A percentile compares a stretch with the other conserved stretches of the same genome.
These are phyloP conservation scores for Hippocampus zosterae DNA, from an alignment of 2,113 vertebrate species.

Conservation along the genomic window DNA sequence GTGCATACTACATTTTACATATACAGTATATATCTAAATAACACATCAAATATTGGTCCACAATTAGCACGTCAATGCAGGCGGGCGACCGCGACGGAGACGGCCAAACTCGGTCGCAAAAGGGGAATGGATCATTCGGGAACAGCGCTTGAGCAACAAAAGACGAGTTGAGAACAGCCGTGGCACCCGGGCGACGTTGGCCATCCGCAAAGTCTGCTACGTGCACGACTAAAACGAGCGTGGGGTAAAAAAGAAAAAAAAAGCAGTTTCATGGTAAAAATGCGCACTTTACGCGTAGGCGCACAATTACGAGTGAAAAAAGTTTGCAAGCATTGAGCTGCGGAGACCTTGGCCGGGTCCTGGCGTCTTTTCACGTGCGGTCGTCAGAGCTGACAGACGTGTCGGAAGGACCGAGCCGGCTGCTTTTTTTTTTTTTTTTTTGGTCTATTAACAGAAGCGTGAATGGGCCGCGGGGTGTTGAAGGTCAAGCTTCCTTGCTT, in stretches of 20 bases:
- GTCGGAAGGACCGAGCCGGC: not conserved
- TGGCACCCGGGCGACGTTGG: too few species aligned
- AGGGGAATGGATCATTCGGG: too few species aligned
- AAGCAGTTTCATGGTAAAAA: not conserved
- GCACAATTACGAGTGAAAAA: not conserved
- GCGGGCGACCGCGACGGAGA: too few species aligned
- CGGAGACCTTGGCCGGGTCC: conserved; percentile 10
- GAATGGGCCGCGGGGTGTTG: conserved; percentile 44
- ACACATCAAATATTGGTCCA: too few species aligned
- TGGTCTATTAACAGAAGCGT: not conserved
- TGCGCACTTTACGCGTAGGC: not conserved
- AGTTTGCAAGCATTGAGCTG: not conserved
- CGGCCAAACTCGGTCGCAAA: too few species aligned
- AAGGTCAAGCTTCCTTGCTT: conserved; percentile 65
- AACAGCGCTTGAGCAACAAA: too few species aligned
- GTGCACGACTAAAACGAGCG: not conserved
- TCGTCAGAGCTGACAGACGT: conserved; percentile 24
- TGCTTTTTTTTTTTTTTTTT: conserved; percentile 13
- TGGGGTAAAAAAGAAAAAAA: not conserved
- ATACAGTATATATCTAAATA: too few species aligned
- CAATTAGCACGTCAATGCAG: too few species aligned
- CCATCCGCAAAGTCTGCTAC: too few species aligned
- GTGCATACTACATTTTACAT: too few species aligned
- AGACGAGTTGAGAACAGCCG: too few species aligned
- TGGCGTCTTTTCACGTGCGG: conserved; percentile 12